Percentiles rank a stretch among this genome's conserved stretches.
Conservation (phyloP, 2,797 vertebrate species). For the Aldrovandia affinis region DNA sequence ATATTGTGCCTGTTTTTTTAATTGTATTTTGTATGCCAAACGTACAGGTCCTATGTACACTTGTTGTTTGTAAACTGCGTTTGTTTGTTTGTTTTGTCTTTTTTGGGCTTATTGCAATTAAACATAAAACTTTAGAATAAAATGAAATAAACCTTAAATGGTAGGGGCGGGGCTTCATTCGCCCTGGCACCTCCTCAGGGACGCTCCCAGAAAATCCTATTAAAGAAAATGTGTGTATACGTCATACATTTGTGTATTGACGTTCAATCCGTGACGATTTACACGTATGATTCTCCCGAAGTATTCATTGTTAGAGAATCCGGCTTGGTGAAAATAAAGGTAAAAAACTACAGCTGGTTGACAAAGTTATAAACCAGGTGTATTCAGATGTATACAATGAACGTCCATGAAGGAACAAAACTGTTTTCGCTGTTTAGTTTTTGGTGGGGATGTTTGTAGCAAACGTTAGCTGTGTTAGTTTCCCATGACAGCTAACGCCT, state of each 20-base stretch:
- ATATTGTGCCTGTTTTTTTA: too few species aligned
- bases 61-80: too few species aligned
- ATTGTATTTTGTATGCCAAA: too few species aligned
- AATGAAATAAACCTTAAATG: too few species aligned
- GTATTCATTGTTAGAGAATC: slow-evolving; percentile 60
- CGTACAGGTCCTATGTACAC: too few species aligned
- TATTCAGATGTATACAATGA: neutral
- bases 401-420: neutral
- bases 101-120: too few species aligned
- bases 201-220: too few species aligned
- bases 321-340: slow-evolving; percentile 59
- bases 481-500: neutral
- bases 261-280: slow-evolving; percentile 46
- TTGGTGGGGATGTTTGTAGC: neutral
- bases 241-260: slow-evolving; percentile 26
- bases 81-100: too few species aligned
- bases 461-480: neutral
- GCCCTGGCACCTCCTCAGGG: too few species aligned
- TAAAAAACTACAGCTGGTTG: neutral
- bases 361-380: neutral
- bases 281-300: slow-evolving; percentile 26
- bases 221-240: neutral
- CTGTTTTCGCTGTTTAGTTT: neutral
- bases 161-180: too few species aligned
- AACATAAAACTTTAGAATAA: too few species aligned